Evolutionary conservation across 2,113 vertebrate genomes (phyloP).

Genomic region (Lycaon pictus): DNA sequence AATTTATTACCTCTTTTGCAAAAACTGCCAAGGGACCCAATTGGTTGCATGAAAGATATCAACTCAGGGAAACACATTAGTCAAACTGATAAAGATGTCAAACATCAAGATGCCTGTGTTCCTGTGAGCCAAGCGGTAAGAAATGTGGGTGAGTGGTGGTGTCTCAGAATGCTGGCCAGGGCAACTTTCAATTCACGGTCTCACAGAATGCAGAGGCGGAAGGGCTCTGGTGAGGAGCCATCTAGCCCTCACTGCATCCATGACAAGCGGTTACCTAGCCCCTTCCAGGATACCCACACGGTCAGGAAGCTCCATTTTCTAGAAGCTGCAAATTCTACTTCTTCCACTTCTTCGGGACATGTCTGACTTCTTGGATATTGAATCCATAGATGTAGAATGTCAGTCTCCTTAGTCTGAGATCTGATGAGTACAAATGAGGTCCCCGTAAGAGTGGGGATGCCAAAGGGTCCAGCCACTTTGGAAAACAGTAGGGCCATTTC

Average conservation of each 20-base stretch:
- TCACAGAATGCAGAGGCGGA: neutral
- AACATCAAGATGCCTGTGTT: slow-evolving; percentile 32
- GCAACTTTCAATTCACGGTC: neutral
- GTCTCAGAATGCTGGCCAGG: neutral
- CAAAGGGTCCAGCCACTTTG: neutral
- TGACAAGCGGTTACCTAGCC: neutral
- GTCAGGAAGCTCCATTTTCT: neutral
- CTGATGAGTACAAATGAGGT: neutral
- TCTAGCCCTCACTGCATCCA: neutral
- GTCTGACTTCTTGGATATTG: neutral
- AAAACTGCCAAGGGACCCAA: slow-evolving; percentile 37
- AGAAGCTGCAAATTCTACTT: neutral
- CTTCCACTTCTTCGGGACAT: neutral
- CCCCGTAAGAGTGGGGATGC: neutral
- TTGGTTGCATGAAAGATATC: slow-evolving; percentile 63
- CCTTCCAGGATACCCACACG: neutral
- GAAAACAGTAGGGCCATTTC: neutral
- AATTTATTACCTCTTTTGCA: slow-evolving; percentile 30
- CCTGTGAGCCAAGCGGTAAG: slow-evolving; percentile 30
- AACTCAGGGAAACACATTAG: slow-evolving; percentile 53
- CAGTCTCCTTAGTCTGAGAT: neutral
- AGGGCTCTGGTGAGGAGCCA: neutral
- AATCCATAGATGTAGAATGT: neutral
- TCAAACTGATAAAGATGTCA: slow-evolving; percentile 72
- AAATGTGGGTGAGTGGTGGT: slow-evolving; percentile 56